A percentile compares a stretch with the other conserved stretches of the same genome.
These are phyloP conservation scores for Blastobasis adustella DNA, from an alignment of 2,888 invertebrate genomes.

Conservation along the genomic window DNA sequence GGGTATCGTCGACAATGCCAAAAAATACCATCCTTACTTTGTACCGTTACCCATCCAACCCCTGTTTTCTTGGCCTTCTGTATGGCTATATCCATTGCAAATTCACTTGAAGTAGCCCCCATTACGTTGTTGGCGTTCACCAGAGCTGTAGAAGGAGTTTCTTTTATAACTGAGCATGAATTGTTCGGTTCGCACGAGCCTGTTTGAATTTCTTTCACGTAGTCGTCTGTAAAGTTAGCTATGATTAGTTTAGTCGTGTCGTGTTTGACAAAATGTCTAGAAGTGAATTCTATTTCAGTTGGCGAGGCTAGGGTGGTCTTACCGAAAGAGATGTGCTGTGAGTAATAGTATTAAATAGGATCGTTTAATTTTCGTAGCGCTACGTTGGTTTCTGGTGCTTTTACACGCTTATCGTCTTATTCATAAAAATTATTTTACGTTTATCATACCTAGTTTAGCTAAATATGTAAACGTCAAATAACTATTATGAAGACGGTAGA, in stretches of 20 bases:
- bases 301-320: too few species aligned
- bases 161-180: conserved; percentile 79
- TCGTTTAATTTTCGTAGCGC: too few species aligned
- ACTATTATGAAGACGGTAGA: too few species aligned
- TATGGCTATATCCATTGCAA: conserved; percentile 86
- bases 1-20: background rate
- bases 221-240: conserved; percentile 76
- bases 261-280: too few species aligned
- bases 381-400: too few species aligned
- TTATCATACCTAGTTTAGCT: too few species aligned
- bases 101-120: conserved; percentile 87
- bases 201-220: conserved; percentile 82
- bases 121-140: conserved; percentile 88
- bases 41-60: conserved; percentile 87
- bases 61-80: conserved; percentile 85
- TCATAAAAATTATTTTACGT: too few species aligned
- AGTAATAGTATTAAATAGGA: too few species aligned
- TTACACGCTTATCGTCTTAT: too few species aligned
- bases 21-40: conserved; percentile 55
- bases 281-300: too few species aligned
- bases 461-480: too few species aligned
- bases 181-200: conserved; percentile 78
- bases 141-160: conserved; percentile 80
- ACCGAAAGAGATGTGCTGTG: too few species aligned
- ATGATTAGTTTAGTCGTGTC: background rate